These are phyloP conservation scores for Psittacula derbiana DNA, from an alignment of 2,797 vertebrate species.

Conservation along the genomic window DNA sequence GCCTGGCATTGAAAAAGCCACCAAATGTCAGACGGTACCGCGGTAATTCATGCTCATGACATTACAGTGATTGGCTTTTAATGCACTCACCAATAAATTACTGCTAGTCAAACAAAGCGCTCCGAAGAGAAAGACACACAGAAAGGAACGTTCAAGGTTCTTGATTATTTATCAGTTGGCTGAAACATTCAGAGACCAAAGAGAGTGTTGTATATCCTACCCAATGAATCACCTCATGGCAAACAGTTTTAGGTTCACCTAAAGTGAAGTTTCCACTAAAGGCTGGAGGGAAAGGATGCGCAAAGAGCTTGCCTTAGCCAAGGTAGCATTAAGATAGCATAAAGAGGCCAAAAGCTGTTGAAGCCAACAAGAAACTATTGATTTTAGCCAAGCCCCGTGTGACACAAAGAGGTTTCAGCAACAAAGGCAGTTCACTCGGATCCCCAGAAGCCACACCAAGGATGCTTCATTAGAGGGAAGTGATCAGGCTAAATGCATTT, in stretches of 20 bases:
- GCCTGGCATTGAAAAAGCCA: constrained; percentile 12
- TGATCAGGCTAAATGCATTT: neutral
- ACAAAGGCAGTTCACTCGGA: accelerated
- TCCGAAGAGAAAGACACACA: constrained; percentile 18
- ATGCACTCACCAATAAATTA: constrained; percentile 41
- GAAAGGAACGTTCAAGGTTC: constrained; percentile 23
- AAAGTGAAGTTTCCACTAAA: neutral
- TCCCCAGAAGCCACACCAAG: neutral
- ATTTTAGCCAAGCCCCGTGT: neutral
- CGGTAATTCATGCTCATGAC: constrained; percentile 18
- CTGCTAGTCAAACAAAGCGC: neutral
- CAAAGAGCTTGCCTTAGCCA: neutral
- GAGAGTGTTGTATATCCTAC: neutral
- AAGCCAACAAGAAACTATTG: neutral
- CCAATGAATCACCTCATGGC: neutral
- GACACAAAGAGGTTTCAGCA: neutral
- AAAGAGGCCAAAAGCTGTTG: neutral
- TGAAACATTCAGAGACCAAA: neutral
- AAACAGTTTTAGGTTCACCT: neutral
- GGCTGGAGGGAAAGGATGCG: neutral
- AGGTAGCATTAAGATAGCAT: neutral
- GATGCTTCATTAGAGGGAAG: neutral
- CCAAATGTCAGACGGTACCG: neutral
- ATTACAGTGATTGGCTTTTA: constrained; percentile 8
- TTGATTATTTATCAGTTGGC: constrained; percentile 42